Evolutionary conservation across 2,797 vertebrate genomes (phyloP), one percentile per base, ranked within the genome.

Genomic region (Delichon dasypus): DNA sequence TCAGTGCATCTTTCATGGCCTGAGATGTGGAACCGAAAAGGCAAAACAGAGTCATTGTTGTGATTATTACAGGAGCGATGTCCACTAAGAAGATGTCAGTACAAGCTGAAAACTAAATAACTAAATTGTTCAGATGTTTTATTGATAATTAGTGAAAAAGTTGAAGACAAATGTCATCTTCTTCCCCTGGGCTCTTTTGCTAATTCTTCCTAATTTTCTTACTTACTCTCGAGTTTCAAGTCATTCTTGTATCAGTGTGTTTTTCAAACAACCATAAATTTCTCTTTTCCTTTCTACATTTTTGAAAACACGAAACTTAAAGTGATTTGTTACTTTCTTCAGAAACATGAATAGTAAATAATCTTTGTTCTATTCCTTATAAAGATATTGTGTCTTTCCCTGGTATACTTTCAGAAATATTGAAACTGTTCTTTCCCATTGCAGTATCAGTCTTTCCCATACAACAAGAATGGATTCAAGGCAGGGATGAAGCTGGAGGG

Each of bases 401-500:
- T 54, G 36, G 2, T 34, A 14, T 38, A 1, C 23, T 60, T 62
- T 51, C 20, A 86, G 27, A 90, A 61, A 60, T 45, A 30, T 8
- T 94, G 77, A 97, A 72, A 27, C 29, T 67, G 15, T 62, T 72
- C 32, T 92, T 96, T 96, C 75, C 57, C 18, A 5, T 96, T 97
- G 42, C 77, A 98, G 98, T 98, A 98, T 94, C 98, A 98, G 18
- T 98, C 98, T 30, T 98, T 98, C 47, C 98, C 98, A 1, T 98
- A 98, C 89, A 98, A 97, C 88, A 98, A 98, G 96, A 98, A 98
- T 2, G 98, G 98, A 42, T 98, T 98, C 96, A 98, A 98, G 90
- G 97, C 97, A 10, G 98, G 98, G 72, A 98, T 98, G 98, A 98
- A 98, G 77, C 94, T 98, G 80, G 98, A 98, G 96, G 98, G 98